phyloP scores from a whole-genome alignment of 2,888 invertebrate species.

The Epinotia nisella region DNA sequence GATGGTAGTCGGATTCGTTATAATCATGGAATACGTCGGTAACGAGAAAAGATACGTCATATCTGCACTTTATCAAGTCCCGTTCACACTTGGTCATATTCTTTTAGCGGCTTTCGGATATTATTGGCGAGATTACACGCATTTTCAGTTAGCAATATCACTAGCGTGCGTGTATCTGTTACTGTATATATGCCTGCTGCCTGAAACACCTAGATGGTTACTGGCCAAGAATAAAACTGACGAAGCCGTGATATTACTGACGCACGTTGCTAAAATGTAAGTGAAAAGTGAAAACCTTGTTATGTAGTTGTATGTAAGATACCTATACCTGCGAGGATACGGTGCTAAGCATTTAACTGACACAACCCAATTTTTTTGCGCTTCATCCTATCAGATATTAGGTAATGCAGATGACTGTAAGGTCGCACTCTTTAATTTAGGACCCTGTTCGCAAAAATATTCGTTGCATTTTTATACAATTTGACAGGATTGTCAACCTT shows the following conservation, averaged over 20 bases:
- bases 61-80: slow-evolving; percentile 87
- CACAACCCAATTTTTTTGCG: too few relatives aligned
- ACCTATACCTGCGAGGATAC: too few relatives aligned
- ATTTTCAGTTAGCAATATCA: slow-evolving; percentile 87
- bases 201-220: slow-evolving; percentile 92
- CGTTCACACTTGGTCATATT: slow-evolving; percentile 87
- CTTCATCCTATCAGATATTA: too few relatives aligned
- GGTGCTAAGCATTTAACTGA: too few relatives aligned
- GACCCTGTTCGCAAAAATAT: too few relatives aligned
- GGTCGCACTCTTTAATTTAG: too few relatives aligned
- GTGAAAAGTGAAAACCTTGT: slow-evolving; percentile 51
- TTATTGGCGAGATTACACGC: slow-evolving; percentile 86
- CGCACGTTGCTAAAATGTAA: slow-evolving; percentile 85
- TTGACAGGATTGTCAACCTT: too few relatives aligned
- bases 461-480: too few relatives aligned
- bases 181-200: slow-evolving; percentile 88
- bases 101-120: slow-evolving; percentile 86
- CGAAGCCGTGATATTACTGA: slow-evolving; percentile 86
- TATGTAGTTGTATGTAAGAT: not conserved
- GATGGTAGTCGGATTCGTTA: slow-evolving; percentile 85
- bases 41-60: slow-evolving; percentile 76
- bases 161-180: slow-evolving; percentile 83
- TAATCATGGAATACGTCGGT: slow-evolving; percentile 88
- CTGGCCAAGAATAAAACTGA: slow-evolving; percentile 86
- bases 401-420: too few relatives aligned